Evolutionary conservation across 2,888 invertebrate species (phyloP), one percentile per base, ranked within the genome.

Genomic region (Tyria jacobaeae): DNA sequence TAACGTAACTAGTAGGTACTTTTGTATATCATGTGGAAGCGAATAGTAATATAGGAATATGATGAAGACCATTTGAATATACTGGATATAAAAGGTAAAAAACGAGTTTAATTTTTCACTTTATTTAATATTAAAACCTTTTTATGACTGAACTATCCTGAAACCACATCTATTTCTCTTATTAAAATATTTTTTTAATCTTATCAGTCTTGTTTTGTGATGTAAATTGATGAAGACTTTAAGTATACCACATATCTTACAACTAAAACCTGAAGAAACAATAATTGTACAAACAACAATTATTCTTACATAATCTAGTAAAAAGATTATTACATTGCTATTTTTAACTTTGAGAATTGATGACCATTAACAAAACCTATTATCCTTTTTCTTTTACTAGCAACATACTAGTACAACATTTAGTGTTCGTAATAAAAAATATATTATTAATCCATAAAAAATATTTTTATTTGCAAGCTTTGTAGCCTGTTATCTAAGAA

Each of bases 191-290:
- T 56, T 31, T 48, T 53, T 57, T 51, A 60, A 64, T 58, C 56
- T 49, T 60, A 62, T 76, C 75, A 76, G 75, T 76, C 75, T 76
- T 74, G 9, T 63, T 49, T 41, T 41, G 72, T 76, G 74, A 76
- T 76, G 64, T 70, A 14, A 52, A 56, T 50, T 57, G 27, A 15
- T 35, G 31, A 56, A 60, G 4, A 37, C 35, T 50, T 39, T 55
- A 31, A 52, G 6, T n/a, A 34, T 21, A 52, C 34, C 31, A 52
- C 12, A 24, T 34, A 35, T 7, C 21, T 41, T 24, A 52, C 14
- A 34, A 14, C 35, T 44, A 34, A 14, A 39, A 31, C 21, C 24
- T 48, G 6, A 55, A 44, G 21, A 52, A 21, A 56, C 34, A 34
- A 47, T n/a, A 56, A 7, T 39, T 54, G 27, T 53, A 39, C 37